Conservation (phyloP, 35 echinoderm and acorn worm genomes). For the Patiria miniata region DNA sequence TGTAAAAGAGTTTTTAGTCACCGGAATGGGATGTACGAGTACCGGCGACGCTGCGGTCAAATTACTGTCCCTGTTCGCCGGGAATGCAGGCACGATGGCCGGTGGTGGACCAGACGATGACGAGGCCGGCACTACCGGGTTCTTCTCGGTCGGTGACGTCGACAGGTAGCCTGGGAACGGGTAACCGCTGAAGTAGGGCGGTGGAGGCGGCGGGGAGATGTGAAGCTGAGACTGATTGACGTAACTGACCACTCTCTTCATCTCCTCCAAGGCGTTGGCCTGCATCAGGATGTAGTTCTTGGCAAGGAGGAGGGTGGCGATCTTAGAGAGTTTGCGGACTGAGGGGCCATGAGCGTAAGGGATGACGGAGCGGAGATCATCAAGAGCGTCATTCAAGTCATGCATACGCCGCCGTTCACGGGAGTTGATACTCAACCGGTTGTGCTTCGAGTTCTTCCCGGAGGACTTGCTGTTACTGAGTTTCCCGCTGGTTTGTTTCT, state of each 20-base stretch:
- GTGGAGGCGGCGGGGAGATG: constrained; percentile 20
- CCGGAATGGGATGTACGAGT: not conserved
- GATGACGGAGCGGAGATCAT: constrained; percentile 84
- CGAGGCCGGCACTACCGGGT: not conserved
- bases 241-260: constrained; percentile 63
- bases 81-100: constrained; percentile 4
- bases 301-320: constrained; percentile 90
- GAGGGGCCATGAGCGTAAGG: constrained; percentile 96
- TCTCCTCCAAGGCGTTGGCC: constrained; percentile 84
- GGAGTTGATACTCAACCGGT: constrained; percentile 83
- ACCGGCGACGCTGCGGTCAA: not conserved
- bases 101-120: not conserved
- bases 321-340: constrained; percentile 93
- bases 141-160: not conserved
- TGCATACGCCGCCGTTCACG: constrained; percentile 94
- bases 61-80: not conserved
- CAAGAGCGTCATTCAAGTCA: constrained; percentile 92
- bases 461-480: not conserved
- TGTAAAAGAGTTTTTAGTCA: not conserved
- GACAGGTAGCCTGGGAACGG: constrained; percentile 18
- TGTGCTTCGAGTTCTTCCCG: constrained; percentile 11
- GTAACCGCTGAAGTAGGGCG: constrained; percentile 34
- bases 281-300: constrained; percentile 98
- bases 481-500: not conserved
- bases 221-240: constrained; percentile 58